Evolutionary conservation across 2,888 invertebrate species (phyloP), one percentile per base, ranked within the genome.

Genomic region (Lottia scabra): DNA sequence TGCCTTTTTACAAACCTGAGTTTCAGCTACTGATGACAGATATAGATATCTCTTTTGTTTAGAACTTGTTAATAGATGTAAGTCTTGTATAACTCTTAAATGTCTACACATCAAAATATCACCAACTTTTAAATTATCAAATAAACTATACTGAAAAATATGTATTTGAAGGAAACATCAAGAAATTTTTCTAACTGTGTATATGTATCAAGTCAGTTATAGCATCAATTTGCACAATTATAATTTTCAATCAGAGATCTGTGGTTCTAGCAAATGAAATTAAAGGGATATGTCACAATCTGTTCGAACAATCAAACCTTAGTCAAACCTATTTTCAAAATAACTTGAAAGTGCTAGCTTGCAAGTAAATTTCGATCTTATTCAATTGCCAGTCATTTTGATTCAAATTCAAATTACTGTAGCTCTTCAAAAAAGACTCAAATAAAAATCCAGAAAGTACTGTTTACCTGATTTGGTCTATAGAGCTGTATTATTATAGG

Each of bases 401-500:
- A n/a, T n/a, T n/a, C n/a, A 38, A 4, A 38, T 38, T 38, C 38
- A 38, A 10, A 38, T 38, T 5, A 1, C 3, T 38, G 10, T 38
- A 38, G 38, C 5, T 38, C 38, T 38, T 38, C 3, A 6, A 10
- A 38, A 38, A 38, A 10, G 23, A n/a, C 23, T 10, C 5, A 65
- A 68, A 12, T 16, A 16, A 23, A 63, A 63, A 44, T 0, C 6
- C 38, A 30, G 8, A 68, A 30, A 38, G 46, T 12, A 30, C 5
- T 38, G 8, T 16, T n/a, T 73, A 83, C 82, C 79, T 81, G 78
- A 19, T 77, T 72, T 13, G 80, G 75, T 45, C 75, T 76, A 74
- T 81, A 84, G 23, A 83, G 63, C 64, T 80, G 74, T 26, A 82
- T 62, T 62, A 75, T 68, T 65, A 80, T 75, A n/a, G 80, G 79